Evolutionary conservation across 2,113 vertebrate species (phyloP), one percentile per base, ranked within the genome.

Genomic region (Salvelinus sp.): DNA sequence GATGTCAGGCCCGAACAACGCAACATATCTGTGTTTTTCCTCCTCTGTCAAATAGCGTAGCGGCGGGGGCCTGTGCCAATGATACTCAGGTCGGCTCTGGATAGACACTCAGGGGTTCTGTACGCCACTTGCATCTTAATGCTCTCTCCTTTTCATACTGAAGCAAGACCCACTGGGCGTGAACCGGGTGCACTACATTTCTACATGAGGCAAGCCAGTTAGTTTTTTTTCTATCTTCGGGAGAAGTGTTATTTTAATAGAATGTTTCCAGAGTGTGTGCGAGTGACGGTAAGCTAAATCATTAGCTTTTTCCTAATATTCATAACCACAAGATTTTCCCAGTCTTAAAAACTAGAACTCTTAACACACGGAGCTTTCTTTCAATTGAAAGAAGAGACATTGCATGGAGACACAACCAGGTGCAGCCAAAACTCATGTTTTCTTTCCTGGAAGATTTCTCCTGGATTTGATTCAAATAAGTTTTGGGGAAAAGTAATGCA

Each of bases 41-140:
- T 47, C 47, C 60, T 18, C 38, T 65, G 63, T 60, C 30, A 44
- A 44, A 44, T 44, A 44, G 16, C 75, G 67, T 72, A 76, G 71
- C 47, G 73, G 69, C 14, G 30, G 82, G 76, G 76, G 69, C 7
- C 38, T 73, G 75, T 80, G 86, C 86, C 81, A 82, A 82, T 73
- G 79, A 78, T 83, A 69, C 79, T 44, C 75, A 76, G 73, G 57
- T 73, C 60, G 44, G 69, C 72, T 83, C 68, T 44, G 38, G 38
- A 44, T 65, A 80, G 74, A 83, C 75, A 83, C 27, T 25, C 80
- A 47, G 68, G 62, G 82, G 38, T 81, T 75, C 12, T 67, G 63
- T 50, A 86, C 81, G 85, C 83, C 60, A 83, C 77, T 67, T 85
- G 88, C 87, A 91, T 91, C 74, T 80, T 82, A 90, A 91, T 89